These are phyloP conservation scores for Heliangelus exortis DNA, from an alignment of 2,797 vertebrate genomes.

Conservation along the genomic window DNA sequence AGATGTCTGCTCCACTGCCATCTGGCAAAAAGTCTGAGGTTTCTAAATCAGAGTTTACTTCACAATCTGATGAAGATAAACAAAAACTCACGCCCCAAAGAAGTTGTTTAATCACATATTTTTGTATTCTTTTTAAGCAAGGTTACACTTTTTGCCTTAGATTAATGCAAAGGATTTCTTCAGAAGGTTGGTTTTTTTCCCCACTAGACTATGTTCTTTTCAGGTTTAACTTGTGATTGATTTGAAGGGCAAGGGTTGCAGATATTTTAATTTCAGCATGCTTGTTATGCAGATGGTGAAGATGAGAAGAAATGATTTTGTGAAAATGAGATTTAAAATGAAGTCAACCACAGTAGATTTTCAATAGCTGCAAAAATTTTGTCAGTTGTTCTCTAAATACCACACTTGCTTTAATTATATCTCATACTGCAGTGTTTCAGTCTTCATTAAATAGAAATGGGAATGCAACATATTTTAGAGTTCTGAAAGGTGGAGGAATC, in stretches of 20 bases:
- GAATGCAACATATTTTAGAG: not conserved
- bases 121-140: not conserved
- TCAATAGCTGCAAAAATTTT: slow-evolving; percentile 26
- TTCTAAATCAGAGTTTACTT: not conserved
- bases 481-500: not conserved
- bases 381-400: slow-evolving; percentile 21
- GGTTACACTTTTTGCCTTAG: not conserved
- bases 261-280: slow-evolving; percentile 66
- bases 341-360: slow-evolving; percentile 51
- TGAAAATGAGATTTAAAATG: slow-evolving; percentile 66
- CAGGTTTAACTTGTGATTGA: slow-evolving; percentile 47
- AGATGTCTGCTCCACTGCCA: not conserved
- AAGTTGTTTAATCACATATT: not conserved
- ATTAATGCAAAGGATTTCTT: not conserved
- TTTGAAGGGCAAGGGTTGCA: slow-evolving; percentile 48
- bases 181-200: not conserved
- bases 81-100: not conserved
- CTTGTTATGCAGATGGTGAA: slow-evolving; percentile 47
- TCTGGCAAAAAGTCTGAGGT: not conserved
- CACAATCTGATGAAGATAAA: not conserved
- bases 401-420: slow-evolving; percentile 18
- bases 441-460: not conserved
- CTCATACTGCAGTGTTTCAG: not conserved
- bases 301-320: slow-evolving; percentile 51
- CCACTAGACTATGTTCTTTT: not conserved